Evolutionary conservation across 2,888 invertebrate species (phyloP), one percentile per base, ranked within the genome.

Genomic region (Scaptomyza flava): DNA sequence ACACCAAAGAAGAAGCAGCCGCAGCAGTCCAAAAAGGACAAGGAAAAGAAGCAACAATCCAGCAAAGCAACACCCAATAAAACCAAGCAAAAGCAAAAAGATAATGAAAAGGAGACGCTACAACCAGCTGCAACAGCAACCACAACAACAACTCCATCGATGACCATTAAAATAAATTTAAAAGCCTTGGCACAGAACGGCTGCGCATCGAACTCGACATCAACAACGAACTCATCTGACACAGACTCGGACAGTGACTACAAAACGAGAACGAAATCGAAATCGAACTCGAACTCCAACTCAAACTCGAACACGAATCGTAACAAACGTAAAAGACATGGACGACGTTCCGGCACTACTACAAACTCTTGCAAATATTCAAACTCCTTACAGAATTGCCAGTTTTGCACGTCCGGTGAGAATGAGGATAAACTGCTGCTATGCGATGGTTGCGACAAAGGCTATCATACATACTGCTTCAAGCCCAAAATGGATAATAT

Each of bases 381-480:
- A 77, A 90, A 90, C 89, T 91, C 90, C 89, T 91, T 93, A 68
- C 95, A 98, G 98, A 97, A 97, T 93, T 99, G 99, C 93, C 99
- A 99, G 93, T 98, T 99, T 93, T 99, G 99, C 93, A 95, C 97
- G 90, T 96, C 96, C 89, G 99, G 98, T 67, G 98, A 99, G 93
- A 97, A 98, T 89, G 99, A 99, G 91, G 98, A 98, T 81, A 96
- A 98, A 91, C 93, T 99, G 78, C 93, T 99, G 81, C 93, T 99
- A 27, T 99, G 99, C 92, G 99, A 99, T 93, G 97, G 98, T 75
- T 99, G 99, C 93, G 99, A 99, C 93, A 97, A 98, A 91, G 99
- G 99, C 53, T 99, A 98, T 93, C 99, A 99, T 93, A 99, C 98
- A 50, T 99, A 99, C 92, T 99, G 99, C 93, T 99, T 99, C 94